Evolutionary conservation across 2,113 vertebrate species (phyloP), one percentile per base, ranked within the genome.

Genomic region (Pantherophis guttatus): DNA sequence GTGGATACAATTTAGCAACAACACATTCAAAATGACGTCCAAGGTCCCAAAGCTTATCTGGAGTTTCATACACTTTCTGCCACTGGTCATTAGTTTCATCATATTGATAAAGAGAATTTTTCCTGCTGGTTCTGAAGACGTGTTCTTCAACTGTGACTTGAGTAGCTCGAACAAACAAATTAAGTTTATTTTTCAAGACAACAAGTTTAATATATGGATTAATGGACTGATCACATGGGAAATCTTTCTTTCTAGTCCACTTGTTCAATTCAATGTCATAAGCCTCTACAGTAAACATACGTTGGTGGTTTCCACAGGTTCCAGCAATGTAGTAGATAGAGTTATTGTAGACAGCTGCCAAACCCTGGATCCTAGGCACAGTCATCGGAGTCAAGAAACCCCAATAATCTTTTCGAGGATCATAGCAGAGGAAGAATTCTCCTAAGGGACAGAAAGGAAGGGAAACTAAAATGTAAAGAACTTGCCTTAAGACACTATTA

Each of bases 21-120:
- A 98, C 99, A 97, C 99, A 99, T 98, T 99, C 99, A 97, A 99
- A 99, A 98, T 99, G 99, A 97, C 99, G 99, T 95, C 99, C 99
- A 65, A 99, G 98, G 97, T 99, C 99, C 99, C 99, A 99, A 97
- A 99, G 98, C 93, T 98, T 98, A 94, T 99, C 99, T 0, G 99
- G 99, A 65, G 99, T 99, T 97, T 99, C 99, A 0, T 99, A 99
- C 4, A 99, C 97, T 97, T 99, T 99, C 94, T 98, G 98, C 99
- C 99, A 99, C 1, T 98, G 94, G 94, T 99, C 99, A 39, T 98
- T 94, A 94, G 98, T 97, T n/a, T 99, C 99, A 1, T 99, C 98
- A 0, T 99, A 99, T 94, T 99, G 98, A 97, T 99, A 99, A 93
- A 99, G 99, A 0, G 99, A 99, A 98, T 99, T 99, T 97, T 99